phyloP scores from a whole-genome alignment of 2,797 vertebrate genomes.

The Antennarius maculatus region DNA sequence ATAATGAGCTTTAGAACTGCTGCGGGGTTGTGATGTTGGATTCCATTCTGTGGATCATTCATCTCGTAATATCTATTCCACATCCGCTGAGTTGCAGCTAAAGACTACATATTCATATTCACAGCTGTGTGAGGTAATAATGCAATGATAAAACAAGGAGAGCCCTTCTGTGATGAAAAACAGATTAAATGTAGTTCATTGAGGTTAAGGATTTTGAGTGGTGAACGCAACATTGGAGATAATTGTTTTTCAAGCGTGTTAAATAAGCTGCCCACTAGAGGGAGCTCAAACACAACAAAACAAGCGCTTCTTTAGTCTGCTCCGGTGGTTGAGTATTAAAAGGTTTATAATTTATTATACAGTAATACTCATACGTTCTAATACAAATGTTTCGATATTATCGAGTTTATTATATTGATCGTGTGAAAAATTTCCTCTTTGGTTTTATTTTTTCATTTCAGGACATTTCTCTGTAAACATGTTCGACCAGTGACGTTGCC shows the following conservation, averaged over 20 bases:
- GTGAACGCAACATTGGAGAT: not conserved
- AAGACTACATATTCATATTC: not conserved
- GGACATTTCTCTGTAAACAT: too few relatives aligned
- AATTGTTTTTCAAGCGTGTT: not conserved
- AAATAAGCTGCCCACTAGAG: not conserved
- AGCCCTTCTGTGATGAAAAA: not conserved
- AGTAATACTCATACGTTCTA: not conserved
- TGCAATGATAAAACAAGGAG: too few relatives aligned
- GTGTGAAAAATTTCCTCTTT: too few relatives aligned
- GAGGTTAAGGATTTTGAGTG: not conserved
- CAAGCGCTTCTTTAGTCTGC: not conserved
- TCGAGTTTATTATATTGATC: too few relatives aligned
- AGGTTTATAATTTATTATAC: conserved; percentile 1
- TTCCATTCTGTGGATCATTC: not conserved
- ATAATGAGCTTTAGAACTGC: not conserved
- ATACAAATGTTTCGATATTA: not conserved
- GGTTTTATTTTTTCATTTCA: too few relatives aligned
- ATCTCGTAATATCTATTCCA: not conserved
- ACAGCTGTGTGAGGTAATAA: too few relatives aligned
- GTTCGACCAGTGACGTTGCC: too few relatives aligned
- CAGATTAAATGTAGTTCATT: not conserved
- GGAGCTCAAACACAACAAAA: conserved; percentile 20
- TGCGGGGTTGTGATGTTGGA: not conserved
- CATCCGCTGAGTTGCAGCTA: not conserved
- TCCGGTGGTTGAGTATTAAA: not conserved